phyloP scores from a whole-genome alignment of 1,140 invertebrate genomes.

The Papilio machaon region DNA sequence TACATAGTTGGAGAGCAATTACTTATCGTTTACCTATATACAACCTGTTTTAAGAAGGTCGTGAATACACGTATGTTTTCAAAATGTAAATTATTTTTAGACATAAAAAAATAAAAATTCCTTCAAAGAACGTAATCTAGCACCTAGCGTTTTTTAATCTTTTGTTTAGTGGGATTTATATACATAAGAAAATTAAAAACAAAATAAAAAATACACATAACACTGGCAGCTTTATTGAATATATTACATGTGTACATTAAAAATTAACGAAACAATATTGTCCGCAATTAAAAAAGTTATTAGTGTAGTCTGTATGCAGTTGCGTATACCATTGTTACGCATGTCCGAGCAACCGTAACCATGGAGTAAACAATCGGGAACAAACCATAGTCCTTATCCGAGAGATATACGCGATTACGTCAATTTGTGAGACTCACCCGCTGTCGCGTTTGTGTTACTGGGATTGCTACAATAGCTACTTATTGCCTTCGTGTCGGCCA shows the following conservation, averaged over 20 bases:
- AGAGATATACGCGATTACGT: slow-evolving; percentile 43
- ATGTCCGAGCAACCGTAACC: slow-evolving; percentile 15
- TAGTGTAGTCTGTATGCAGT: not conserved
- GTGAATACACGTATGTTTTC: not conserved
- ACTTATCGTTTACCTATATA: not conserved
- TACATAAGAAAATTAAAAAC: too few relatives aligned
- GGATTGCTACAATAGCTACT: slow-evolving; percentile 43
- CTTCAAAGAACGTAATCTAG: too few relatives aligned
- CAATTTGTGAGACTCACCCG: slow-evolving; percentile 43
- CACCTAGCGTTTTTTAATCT: too few relatives aligned
- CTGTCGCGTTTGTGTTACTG: slow-evolving; percentile 29
- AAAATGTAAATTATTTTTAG: not conserved
- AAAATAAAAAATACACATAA: too few relatives aligned
- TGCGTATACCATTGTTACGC: slow-evolving; percentile 27
- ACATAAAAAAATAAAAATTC: too few relatives aligned
- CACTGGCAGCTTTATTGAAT: too few relatives aligned
- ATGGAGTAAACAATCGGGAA: slow-evolving; percentile 15
- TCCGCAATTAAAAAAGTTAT: slow-evolving; percentile 1
- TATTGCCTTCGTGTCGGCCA: slow-evolving; percentile 21
- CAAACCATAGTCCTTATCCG: slow-evolving; percentile 27
- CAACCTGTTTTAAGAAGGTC: not conserved
- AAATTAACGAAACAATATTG: not conserved
- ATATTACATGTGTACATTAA: too few relatives aligned
- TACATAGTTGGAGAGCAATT: not conserved
- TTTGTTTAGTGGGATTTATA: too few relatives aligned